Base-by-base conservation (phyloP, 2,113 vertebrate species). In the Loxodonta africana region DNA sequence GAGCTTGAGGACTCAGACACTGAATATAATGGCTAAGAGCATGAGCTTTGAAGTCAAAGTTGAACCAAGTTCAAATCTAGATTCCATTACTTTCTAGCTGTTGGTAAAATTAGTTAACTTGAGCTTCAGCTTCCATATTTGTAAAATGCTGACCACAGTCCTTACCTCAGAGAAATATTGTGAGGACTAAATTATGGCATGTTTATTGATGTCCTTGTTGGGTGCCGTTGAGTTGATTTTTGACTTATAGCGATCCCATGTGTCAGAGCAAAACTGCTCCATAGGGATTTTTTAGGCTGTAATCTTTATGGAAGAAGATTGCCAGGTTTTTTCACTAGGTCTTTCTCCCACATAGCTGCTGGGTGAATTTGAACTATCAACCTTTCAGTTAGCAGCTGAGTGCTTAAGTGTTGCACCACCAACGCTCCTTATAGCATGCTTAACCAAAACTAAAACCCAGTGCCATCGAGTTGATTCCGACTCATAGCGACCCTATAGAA, bases 151-250 rank as follows among this genome's bases (percentile, higher is more conserved):
- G 23, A 28, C 17, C 17, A 5, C 0, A 15, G 15, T 57, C 80
- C 8, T 60, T 21, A 25, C 33, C n/a, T 48, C 65, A 21, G 1
- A 0, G 18, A 69, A 57, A 10, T 6, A 6, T 14, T 0, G 1
- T 1, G 48, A 63, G 11, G 33, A 44, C 2, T 4, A 10, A 78
- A 14, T 17, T 1, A 44, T 0, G 46, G 74, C 20, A 21, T 11
- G 12, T 26, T 51, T 7, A 8, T 74, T 41, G 21, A 41, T 41
- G 37, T 10, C 44, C n/a, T 8, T 74, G 73, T 37, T 73, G 33
- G 12, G n/a, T 21, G 73, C 21, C 33, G 37, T 41, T 41, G 37
- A 8, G 71, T 37, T 41, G n/a, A 33, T 74, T 74, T 74, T 41
- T 41, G 73, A 74, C 73, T 74, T 18, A 74, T 14, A 33, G 30